These are phyloP conservation scores for Lophius piscatorius DNA, from an alignment of 2,113 vertebrate genomes.

Conservation along the genomic window DNA sequence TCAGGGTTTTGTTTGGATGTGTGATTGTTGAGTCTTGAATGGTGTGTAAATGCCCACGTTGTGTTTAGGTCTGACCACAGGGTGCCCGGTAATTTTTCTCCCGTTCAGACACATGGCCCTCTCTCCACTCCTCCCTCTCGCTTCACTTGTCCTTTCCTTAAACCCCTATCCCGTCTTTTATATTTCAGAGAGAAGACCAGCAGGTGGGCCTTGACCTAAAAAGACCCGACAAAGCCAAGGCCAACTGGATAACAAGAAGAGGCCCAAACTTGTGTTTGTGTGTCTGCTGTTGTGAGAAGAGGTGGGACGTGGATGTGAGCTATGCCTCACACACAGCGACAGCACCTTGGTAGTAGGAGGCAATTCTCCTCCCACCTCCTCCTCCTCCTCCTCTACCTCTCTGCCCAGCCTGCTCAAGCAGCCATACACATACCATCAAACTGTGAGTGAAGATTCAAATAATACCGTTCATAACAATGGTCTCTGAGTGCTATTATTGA, in stretches of 20 bases:
- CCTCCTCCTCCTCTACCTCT: slow-evolving; percentile 55
- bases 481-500: slow-evolving; percentile 20
- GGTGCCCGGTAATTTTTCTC: slow-evolving; percentile 61
- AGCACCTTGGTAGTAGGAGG: slow-evolving; percentile 82
- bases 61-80: slow-evolving; percentile 67
- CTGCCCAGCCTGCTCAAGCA: slow-evolving; percentile 63
- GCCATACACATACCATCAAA: slow-evolving; percentile 78
- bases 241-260: slow-evolving; percentile 10
- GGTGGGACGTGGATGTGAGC: slow-evolving; percentile 81
- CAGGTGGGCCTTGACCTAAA: slow-evolving; percentile 66
- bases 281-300: slow-evolving; percentile 65
- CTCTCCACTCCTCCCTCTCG: slow-evolving; percentile 46
- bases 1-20: slow-evolving; percentile 2
- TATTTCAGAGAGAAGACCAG: slow-evolving; percentile 65
- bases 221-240: slow-evolving; percentile 10
- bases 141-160: slow-evolving; percentile 10
- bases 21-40: slow-evolving; percentile 28
- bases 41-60: slow-evolving; percentile 36
- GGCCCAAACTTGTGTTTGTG: slow-evolving; percentile 37
- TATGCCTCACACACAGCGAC: slow-evolving; percentile 79
- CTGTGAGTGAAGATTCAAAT: slow-evolving; percentile 77
- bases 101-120: slow-evolving; percentile 71
- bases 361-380: slow-evolving; percentile 62
- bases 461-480: slow-evolving; percentile 23
- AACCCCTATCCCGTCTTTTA: slow-evolving; percentile 30